phyloP scores from a whole-genome alignment of 2,888 invertebrate species.

The Polydesmus complanatus region DNA sequence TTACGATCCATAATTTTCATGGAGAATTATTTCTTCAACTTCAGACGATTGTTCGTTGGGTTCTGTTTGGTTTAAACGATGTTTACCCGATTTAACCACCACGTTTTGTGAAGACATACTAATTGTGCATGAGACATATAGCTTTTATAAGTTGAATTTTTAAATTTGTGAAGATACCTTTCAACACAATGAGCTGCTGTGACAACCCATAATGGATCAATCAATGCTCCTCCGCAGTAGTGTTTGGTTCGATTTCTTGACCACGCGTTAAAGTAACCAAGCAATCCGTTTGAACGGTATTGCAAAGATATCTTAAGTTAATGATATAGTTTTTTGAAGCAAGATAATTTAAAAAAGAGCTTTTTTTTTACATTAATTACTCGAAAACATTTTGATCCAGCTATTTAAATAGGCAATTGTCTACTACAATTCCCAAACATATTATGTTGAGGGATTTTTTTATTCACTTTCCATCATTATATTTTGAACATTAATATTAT shows the following conservation, averaged over 20 bases:
- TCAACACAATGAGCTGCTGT: slow-evolving; percentile 13
- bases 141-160: too few relatives aligned
- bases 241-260: background rate
- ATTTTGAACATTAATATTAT: too few relatives aligned
- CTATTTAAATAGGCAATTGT: too few relatives aligned
- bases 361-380: too few relatives aligned
- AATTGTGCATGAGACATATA: too few relatives aligned
- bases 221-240: slow-evolving; percentile 9
- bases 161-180: background rate
- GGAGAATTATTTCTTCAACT: background rate
- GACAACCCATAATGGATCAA: slow-evolving; percentile 5
- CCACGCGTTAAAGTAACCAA: background rate
- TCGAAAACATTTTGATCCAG: too few relatives aligned
- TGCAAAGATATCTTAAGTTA: slow-evolving; percentile 6
- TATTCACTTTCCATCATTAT: too few relatives aligned
- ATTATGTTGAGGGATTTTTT: too few relatives aligned
- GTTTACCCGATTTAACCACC: background rate
- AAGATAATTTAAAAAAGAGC: too few relatives aligned
- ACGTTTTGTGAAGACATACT: background rate
- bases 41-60: background rate
- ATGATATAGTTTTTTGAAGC: too few relatives aligned
- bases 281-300: background rate
- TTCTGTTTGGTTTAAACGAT: background rate
- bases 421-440: too few relatives aligned
- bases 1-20: slow-evolving; percentile 5